Evolutionary conservation across 2,888 invertebrate species (phyloP).

Genomic region (Pristionchus mayeri): DNA sequence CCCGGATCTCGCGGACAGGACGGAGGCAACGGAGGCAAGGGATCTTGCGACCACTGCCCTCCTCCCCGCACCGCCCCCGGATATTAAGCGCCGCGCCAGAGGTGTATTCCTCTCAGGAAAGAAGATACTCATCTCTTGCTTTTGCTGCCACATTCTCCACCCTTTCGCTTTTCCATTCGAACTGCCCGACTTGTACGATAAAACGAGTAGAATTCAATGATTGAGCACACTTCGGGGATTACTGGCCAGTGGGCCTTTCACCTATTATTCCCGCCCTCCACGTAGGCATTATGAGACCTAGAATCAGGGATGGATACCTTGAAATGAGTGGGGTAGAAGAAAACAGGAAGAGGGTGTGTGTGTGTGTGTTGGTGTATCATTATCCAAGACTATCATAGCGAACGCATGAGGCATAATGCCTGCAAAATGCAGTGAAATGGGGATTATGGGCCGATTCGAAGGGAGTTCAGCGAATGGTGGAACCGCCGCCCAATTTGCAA

Average conservation of each 20-base stretch:
- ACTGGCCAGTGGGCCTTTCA: background rate
- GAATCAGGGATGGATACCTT: background rate
- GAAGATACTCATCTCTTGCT: constrained; percentile 25
- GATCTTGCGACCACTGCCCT: constrained; percentile 49
- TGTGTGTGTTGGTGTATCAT: too few relatives aligned
- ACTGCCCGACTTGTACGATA: constrained; percentile 28
- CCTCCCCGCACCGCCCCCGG: constrained; percentile 48
- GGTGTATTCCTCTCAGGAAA: constrained; percentile 4
- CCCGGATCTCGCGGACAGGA: constrained; percentile 46
- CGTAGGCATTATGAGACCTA: background rate
- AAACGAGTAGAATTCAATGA: constrained; percentile 39
- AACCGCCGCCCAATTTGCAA: background rate
- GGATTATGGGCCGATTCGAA: too few relatives aligned
- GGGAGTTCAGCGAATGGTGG: too few relatives aligned
- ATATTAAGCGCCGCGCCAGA: constrained; percentile 35
- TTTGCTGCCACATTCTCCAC: constrained; percentile 10
- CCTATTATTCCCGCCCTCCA: background rate
- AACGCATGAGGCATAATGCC: too few relatives aligned
- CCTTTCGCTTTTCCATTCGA: background rate
- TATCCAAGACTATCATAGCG: too few relatives aligned
- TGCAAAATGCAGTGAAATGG: too few relatives aligned
- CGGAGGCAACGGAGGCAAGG: constrained; percentile 50
- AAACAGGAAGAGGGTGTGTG: too few relatives aligned
- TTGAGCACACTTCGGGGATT: too few relatives aligned
- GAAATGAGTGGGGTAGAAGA: too few relatives aligned